Evolutionary conservation across 2,797 vertebrate species (phyloP).

Genomic region (Lerista edwardsae): DNA sequence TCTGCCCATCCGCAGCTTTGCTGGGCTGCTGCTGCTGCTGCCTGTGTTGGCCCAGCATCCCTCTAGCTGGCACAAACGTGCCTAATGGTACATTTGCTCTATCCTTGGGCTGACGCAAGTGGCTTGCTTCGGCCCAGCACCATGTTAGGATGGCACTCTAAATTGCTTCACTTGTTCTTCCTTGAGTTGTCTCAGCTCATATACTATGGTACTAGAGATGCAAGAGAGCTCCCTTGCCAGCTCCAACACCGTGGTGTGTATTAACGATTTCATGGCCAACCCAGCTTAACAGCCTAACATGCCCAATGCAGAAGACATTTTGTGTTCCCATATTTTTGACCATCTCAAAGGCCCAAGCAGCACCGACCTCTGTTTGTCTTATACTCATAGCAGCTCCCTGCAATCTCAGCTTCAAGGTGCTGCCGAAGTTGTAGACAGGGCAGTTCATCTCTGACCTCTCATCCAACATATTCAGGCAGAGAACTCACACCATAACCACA

Average conservation of each 20-base stretch:
- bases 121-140: too few species aligned
- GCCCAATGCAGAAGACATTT: too few species aligned
- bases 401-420: neutral
- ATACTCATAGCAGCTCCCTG: neutral
- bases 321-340: neutral
- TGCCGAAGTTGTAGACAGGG: constrained; percentile 39
- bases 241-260: neutral
- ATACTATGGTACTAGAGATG: neutral
- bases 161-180: neutral
- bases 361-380: neutral
- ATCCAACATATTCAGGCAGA: neutral
- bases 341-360: neutral
- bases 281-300: neutral
- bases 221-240: neutral
- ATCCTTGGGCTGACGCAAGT: too few species aligned
- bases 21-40: too few species aligned
- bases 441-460: neutral
- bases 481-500: neutral
- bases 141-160: too few species aligned
- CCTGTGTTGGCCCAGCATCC: too few species aligned
- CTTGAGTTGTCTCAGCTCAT: neutral
- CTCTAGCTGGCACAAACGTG: too few species aligned
- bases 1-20: too few species aligned
- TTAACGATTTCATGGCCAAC: neutral
- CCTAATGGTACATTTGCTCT: too few species aligned